Base-by-base conservation (phyloP, 1,140 invertebrate genomes). In the Polyergus mexicanus region DNA sequence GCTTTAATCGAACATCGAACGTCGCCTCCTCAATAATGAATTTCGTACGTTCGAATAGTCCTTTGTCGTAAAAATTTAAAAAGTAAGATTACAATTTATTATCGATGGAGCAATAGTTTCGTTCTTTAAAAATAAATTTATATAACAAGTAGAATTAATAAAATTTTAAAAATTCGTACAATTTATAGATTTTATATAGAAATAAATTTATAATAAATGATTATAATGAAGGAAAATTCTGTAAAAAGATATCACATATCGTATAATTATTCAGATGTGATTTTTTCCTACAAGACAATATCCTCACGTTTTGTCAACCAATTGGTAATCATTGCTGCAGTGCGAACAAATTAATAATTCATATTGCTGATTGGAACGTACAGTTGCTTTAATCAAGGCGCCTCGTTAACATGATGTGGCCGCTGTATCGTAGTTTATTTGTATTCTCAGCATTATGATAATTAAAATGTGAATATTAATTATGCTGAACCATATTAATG, bases 311-410 rank as follows among this genome's bases (percentile, higher is more conserved):
- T 80, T 41, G 38, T 44, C 22, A 56, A 69, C 10, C 51, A 25
- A 8, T 25, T 83, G 54, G 47, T 72, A 72, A 47, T 13, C n/a
- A 28, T 80, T 60, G 66, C 28, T 60, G 16, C 11, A 41, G 28
- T 1, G 19, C 25, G 54, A 83, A 83, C 19, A 35, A 74, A 83
- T 83, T 72, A 83, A 83, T 74, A 83, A 83, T 83, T 83, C 54
- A 83, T 74, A 83, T 74, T 74, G n/a, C 78, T 83, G 78, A 83
- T 83, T 83, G 78, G 56, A 83, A 83, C 25, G n/a, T 69, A 69
- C 47, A 47, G 38, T 83, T 74, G 38, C 32, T n/a, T 22, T 69
- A 83, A 83, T 83, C 78, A 83, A 74, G 68, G 41, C 44, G n/a
- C 41, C 38, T 83, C 68, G 54, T 83, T 69, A 83, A 62, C 38